A percentile compares a stretch with the other conserved stretches of the same genome.
phyloP scores from a whole-genome alignment of 1,140 invertebrate species.

The Penaeus indicus region DNA sequence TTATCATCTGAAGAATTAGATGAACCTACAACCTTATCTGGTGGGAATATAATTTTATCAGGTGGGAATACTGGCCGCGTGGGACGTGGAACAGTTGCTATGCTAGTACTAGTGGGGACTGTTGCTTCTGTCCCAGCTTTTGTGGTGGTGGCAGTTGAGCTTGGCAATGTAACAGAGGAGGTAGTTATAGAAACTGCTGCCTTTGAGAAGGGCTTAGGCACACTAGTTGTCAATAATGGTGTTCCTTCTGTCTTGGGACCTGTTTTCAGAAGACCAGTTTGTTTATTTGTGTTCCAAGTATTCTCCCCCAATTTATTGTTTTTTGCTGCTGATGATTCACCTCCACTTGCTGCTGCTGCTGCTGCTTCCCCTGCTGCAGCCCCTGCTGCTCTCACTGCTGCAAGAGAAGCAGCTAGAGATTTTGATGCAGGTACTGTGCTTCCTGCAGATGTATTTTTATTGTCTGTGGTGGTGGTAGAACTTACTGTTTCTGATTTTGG shows the following conservation, averaged over 20 bases:
- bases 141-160: constrained; percentile 23
- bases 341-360: constrained; percentile 12
- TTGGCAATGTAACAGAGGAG: neutral
- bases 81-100: constrained; percentile 8
- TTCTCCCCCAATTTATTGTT: constrained; percentile 20
- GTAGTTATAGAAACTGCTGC: neutral
- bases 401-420: constrained; percentile 48
- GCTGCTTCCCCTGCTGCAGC: constrained; percentile 55
- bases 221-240: too few species aligned
- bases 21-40: constrained; percentile 47
- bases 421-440: neutral
- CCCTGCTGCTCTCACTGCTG: constrained; percentile 56
- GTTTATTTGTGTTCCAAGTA: too few species aligned
- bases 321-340: constrained; percentile 26
- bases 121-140: constrained; percentile 34
- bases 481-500: neutral
- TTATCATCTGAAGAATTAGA: constrained; percentile 13
- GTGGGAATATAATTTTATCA: constrained; percentile 61
- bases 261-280: too few species aligned
- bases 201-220: too few species aligned
- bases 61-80: constrained; percentile 64
- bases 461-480: neutral
- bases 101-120: constrained; percentile 22
- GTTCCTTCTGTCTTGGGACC: too few species aligned
- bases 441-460: constrained; percentile 7